These are phyloP conservation scores for Anarhynchus alexandrinus DNA, from an alignment of 2,113 vertebrate species.

Conservation along the genomic window DNA sequence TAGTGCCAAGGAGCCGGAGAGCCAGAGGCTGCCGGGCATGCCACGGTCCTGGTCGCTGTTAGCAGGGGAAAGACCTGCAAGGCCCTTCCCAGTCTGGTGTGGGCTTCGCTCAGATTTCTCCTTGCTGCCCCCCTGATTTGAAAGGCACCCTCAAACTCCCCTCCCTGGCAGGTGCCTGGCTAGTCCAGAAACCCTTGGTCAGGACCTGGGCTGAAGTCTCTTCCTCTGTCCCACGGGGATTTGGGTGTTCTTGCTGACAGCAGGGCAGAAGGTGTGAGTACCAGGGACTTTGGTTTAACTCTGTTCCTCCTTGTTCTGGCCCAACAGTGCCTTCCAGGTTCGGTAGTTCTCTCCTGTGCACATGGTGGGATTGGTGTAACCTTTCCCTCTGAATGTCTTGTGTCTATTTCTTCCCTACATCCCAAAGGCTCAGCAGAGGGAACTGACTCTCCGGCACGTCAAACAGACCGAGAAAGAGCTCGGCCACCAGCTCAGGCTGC, in stretches of 20 bases:
- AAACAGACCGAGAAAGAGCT: conserved; percentile 89
- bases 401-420: not conserved
- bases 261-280: not conserved
- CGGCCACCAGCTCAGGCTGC: conserved; percentile 78
- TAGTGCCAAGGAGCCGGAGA: not conserved
- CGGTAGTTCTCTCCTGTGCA: not conserved
- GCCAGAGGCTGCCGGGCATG: not conserved
- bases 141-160: not conserved
- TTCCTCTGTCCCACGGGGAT: fast-evolving
- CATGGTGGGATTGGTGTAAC: not conserved
- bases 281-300: not conserved
- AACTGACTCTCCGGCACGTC: conserved; percentile 80
- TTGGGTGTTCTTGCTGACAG: not conserved
- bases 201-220: not conserved
- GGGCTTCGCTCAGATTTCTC: not conserved
- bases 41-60: fast-evolving
- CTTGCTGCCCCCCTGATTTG: not conserved
- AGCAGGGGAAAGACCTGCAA: not conserved
- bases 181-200: not conserved
- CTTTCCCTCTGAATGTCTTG: not conserved
- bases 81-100: not conserved
- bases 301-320: not conserved
- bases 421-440: conserved; percentile 86
- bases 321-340: not conserved
- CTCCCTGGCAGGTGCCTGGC: not conserved